Conservation (phyloP, 2,888 invertebrate genomes). For the Noctuana brunneofusca region DNA sequence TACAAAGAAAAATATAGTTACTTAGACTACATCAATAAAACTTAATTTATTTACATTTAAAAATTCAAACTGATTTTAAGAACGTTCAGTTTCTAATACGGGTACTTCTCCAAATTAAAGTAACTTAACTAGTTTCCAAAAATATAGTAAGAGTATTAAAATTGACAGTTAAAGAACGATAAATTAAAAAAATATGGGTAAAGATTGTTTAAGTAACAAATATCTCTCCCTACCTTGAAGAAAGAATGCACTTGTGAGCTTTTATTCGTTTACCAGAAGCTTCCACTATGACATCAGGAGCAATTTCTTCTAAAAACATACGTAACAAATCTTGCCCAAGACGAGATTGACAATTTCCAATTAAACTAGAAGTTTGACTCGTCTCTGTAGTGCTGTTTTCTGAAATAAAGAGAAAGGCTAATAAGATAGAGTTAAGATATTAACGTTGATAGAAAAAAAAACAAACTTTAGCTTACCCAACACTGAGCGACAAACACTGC, state of each 20-base stretch:
- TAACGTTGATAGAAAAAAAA: neutral
- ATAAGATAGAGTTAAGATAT: neutral
- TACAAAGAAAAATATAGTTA: too few species aligned
- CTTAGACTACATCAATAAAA: too few species aligned
- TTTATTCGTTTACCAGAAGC: slow-evolving; percentile 91
- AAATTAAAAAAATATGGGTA: too few species aligned
- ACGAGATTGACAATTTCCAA: slow-evolving; percentile 78
- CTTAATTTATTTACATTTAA: too few species aligned
- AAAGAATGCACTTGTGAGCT: slow-evolving; percentile 95
- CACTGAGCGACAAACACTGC: slow-evolving; percentile 82
- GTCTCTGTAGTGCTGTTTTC: slow-evolving; percentile 69
- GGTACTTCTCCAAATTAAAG: too few species aligned
- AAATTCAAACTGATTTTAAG: too few species aligned
- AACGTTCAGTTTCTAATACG: too few species aligned
- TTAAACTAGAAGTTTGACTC: slow-evolving; percentile 68
- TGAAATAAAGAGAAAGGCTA: slow-evolving; percentile 42
- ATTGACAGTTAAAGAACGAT: too few species aligned
- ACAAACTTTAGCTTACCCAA: slow-evolving; percentile 60
- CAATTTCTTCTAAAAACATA: slow-evolving; percentile 96
- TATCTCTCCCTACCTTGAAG: slow-evolving; percentile 82
- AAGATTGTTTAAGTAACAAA: too few species aligned
- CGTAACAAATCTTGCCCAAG: slow-evolving; percentile 93
- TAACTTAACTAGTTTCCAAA: too few species aligned
- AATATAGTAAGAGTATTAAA: too few species aligned
- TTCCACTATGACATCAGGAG: slow-evolving; percentile 93